Evolutionary conservation across 2,888 invertebrate genomes (phyloP).

Genomic region (Epsilonema sp.): DNA sequence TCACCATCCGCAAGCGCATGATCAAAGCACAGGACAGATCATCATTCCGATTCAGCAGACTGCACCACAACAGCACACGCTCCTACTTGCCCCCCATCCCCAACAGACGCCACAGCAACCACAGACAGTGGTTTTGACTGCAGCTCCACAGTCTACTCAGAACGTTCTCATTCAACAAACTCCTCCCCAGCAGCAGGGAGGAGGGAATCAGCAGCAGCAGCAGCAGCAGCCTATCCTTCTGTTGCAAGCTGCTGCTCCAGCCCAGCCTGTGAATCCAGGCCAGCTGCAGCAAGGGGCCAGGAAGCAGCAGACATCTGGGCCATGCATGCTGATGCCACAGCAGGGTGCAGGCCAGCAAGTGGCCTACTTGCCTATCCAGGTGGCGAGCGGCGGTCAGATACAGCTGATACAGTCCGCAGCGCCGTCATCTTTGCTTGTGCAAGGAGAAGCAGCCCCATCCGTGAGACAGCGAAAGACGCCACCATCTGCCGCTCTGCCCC

Average conservation of each 20-base stretch:
- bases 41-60: background rate
- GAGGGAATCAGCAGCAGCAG: too few relatives aligned
- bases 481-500: too few relatives aligned
- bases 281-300: too few relatives aligned
- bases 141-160: background rate
- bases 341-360: slow-evolving; percentile 12
- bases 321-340: background rate
- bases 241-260: background rate
- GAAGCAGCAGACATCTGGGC: background rate
- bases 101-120: background rate
- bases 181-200: background rate
- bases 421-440: too few relatives aligned
- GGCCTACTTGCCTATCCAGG: background rate
- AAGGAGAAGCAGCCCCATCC: too few relatives aligned
- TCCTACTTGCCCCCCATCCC: background rate
- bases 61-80: background rate
- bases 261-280: too few relatives aligned
- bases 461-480: too few relatives aligned
- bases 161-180: background rate
- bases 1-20: too few relatives aligned
- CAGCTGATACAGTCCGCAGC: background rate
- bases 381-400: background rate
- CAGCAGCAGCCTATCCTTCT: background rate
- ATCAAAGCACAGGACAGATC: background rate
- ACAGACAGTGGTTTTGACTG: background rate